Evolutionary conservation across 2,888 invertebrate species (phyloP), one percentile per base, ranked within the genome.

Genomic region (Cistogaster globosa): DNA sequence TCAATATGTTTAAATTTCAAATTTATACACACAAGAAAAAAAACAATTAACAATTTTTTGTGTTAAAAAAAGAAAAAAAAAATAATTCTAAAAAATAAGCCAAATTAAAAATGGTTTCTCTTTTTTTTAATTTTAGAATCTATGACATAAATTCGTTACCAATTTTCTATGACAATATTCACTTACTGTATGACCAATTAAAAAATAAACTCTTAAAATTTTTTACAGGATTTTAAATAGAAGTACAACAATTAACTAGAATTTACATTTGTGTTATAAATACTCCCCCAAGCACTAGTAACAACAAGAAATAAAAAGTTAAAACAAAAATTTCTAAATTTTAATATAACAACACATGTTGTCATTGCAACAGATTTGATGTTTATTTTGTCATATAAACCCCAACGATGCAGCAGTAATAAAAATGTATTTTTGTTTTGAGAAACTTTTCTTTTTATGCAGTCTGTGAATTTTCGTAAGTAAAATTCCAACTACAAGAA

Each of bases 371-470:
- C 62, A 36, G 62, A 68, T 62, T 45, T 67, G n/a, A 45, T 67
- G 60, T 74, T 67, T 67, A 67, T 72, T 67, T 42, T 55, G 67
- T 74, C 42, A 68, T 62, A 62, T 68, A 55, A 74, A 78, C 14
- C 20, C 18, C 57, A 57, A 32, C 32, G 32, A 32, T 32, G 6
- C 32, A 32, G 32, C 6, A 32, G 6, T 32, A 6, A 6, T 32
- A 3, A 32, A 6, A 32, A 6, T 32, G 6, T 32, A 32, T 32
- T 26, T 32, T 0, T 5, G 32, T 6, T 32, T 5, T 32, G 32
- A 32, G 6, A 8, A 32, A 32, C 32, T 32, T 32, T 7, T 32
- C 8, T 32, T 32, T 32, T 8, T 32, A 5, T 32, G 32, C 32
- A 32, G 6, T 32, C 32, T 7, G 32, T 5, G 0, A 7, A 7